Base-by-base conservation (phyloP, 2,797 vertebrate species). In the Rhynchonycteris naso region DNA sequence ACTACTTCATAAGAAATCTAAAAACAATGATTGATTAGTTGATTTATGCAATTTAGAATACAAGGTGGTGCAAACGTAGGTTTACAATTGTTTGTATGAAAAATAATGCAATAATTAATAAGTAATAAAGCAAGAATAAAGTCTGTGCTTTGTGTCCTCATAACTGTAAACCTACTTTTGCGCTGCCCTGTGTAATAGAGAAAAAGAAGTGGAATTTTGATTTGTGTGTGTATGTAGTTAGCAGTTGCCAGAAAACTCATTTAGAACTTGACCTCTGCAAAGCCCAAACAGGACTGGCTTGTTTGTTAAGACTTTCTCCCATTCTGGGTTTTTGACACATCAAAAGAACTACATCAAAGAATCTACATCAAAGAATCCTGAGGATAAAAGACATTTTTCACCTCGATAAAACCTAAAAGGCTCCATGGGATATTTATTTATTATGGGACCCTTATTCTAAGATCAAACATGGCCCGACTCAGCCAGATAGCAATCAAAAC, bases 351-450 rank as follows among this genome's bases (percentile, higher is more conserved):
- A 79, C 33, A 79, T 79, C 75, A 79, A 72, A 72, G 69, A 72
- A 87, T 54, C 58, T 86, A 91, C 83, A 94, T 94, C 91, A 97
- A 96, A 97, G 95, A 68, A 90, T 61, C 50, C 43, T 83, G 78
- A 88, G 84, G 59, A 97, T 97, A 88, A 97, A 97, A 96, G 92
- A 83, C 61, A 86, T 83, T 86, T 96, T 95, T 88, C 84, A 97
- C 90, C 88, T 89, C 82, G 90, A 72, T 92, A 92, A 93, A 97
- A 88, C 66, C 88, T 88, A 86, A 95, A 96, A 95, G 90, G 0
- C 79, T 94, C 50, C 1, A 0, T 90, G 50, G 82, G 78, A 16
- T 95, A 90, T 89, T 96, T 94, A 95, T 92, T 96, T 97, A 94
- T 95, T 86, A 97, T 80, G 68, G 69, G 69, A 92, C 33, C 93